Evolutionary conservation across 2,797 vertebrate genomes (phyloP).

Genomic region (Vespertilio murinus): DNA sequence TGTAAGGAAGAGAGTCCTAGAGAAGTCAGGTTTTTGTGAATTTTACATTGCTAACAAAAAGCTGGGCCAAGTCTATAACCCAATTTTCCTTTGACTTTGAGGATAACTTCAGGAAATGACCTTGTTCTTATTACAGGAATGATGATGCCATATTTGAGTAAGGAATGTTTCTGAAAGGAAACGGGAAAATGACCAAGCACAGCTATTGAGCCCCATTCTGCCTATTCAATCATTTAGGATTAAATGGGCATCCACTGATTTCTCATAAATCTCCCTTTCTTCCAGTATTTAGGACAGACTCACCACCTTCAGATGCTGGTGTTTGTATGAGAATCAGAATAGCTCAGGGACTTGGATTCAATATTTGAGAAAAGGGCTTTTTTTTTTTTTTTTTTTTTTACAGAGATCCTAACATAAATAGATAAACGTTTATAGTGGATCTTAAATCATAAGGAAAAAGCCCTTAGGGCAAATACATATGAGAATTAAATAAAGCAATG

Average conservation of each 20-base stretch:
- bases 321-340: background rate
- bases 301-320: background rate
- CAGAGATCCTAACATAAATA: background rate
- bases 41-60: background rate
- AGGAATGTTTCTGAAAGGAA: slow-evolving; percentile 55
- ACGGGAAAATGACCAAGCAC: slow-evolving; percentile 55
- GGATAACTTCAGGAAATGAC: slow-evolving; percentile 49
- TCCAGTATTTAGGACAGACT: background rate
- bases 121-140: slow-evolving; percentile 63
- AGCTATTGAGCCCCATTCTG: background rate
- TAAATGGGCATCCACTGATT: slow-evolving; percentile 45
- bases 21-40: background rate
- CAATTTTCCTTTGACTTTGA: slow-evolving; percentile 64
- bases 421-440: background rate
- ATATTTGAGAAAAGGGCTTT: background rate
- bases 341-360: background rate
- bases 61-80: slow-evolving; percentile 33
- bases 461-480: slow-evolving; percentile 13
- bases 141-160: slow-evolving; percentile 50
- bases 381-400: slow-evolving; percentile 14
- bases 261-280: slow-evolving; percentile 10
- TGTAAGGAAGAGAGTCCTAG: background rate
- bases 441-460: background rate
- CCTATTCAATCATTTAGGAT: background rate
- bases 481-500: slow-evolving; percentile 25